Conservation (phyloP, 2,888 invertebrate species). For the Tenthredo mesomela region DNA sequence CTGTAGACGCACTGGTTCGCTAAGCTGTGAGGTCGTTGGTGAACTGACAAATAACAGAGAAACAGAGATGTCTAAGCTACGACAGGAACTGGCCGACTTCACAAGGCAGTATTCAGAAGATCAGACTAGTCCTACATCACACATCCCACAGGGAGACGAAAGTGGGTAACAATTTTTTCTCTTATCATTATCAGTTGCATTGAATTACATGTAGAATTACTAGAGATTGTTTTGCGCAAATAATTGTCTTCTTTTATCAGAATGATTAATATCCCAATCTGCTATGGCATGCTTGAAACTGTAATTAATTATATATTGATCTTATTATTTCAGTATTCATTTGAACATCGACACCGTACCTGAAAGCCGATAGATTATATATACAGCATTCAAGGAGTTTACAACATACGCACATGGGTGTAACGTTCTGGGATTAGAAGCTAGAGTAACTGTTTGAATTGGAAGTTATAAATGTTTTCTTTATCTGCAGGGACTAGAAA, state of each 20-base stretch:
- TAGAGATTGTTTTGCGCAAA: background rate
- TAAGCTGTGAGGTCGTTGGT: background rate
- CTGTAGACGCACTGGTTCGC: background rate
- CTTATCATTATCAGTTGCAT: background rate
- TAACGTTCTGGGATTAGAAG: background rate
- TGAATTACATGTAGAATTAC: background rate
- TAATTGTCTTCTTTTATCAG: background rate
- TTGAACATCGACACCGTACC: background rate
- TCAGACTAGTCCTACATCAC: conserved; percentile 1
- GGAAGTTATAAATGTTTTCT: background rate
- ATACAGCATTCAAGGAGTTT: background rate
- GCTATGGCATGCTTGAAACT: background rate
- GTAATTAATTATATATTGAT: background rate
- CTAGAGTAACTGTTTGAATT: background rate
- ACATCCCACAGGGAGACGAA: conserved; percentile 6
- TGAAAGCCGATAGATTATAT: background rate
- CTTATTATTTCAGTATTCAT: conserved; percentile 43
- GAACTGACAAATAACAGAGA: background rate
- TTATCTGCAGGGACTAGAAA: background rate
- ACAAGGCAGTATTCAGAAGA: conserved; percentile 42
- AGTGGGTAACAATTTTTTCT: conserved; percentile 20
- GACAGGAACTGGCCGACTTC: conserved; percentile 44
- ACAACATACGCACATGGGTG: background rate
- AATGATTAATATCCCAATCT: background rate
- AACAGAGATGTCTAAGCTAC: conserved; percentile 34